These are phyloP conservation scores for Tragelaphus imberbis DNA, from an alignment of 2,113 vertebrate species.

Conservation along the genomic window DNA sequence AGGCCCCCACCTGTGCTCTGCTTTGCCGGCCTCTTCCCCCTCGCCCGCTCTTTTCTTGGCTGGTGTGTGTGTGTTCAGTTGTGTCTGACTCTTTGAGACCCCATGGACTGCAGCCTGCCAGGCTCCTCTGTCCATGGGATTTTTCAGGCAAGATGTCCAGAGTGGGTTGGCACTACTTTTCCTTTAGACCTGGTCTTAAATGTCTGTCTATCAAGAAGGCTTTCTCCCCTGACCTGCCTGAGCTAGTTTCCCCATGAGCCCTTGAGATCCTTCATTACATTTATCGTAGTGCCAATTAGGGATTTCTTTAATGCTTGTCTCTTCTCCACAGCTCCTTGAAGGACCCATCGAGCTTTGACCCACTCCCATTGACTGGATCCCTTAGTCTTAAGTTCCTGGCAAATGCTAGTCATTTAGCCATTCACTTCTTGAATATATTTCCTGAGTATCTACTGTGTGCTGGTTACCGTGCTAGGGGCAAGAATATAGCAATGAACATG, in stretches of 20 bases:
- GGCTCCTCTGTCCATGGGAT: background rate
- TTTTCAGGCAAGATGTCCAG: background rate
- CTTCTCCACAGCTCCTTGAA: background rate
- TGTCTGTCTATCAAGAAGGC: background rate
- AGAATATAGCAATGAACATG: background rate
- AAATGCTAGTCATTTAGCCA: background rate
- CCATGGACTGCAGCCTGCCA: background rate
- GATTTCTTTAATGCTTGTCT: background rate
- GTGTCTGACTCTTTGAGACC: background rate
- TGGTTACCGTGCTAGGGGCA: accelerated
- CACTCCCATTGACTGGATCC: background rate
- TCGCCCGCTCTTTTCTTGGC: background rate
- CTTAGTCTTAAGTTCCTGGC: background rate
- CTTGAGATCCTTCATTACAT: background rate
- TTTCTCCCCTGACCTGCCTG: background rate
- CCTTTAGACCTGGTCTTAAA: background rate
- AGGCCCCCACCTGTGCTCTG: background rate
- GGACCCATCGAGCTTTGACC: background rate
- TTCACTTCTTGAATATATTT: background rate
- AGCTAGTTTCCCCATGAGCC: accelerated
- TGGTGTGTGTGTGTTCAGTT: background rate
- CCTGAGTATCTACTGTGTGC: background rate
- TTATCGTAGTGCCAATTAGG: accelerated
- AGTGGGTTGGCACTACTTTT: background rate
- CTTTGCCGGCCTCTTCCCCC: accelerated